Evolutionary conservation across 2,888 invertebrate species (phyloP), one percentile per base, ranked within the genome.

Genomic region (Ceratothoa steindachneri): DNA sequence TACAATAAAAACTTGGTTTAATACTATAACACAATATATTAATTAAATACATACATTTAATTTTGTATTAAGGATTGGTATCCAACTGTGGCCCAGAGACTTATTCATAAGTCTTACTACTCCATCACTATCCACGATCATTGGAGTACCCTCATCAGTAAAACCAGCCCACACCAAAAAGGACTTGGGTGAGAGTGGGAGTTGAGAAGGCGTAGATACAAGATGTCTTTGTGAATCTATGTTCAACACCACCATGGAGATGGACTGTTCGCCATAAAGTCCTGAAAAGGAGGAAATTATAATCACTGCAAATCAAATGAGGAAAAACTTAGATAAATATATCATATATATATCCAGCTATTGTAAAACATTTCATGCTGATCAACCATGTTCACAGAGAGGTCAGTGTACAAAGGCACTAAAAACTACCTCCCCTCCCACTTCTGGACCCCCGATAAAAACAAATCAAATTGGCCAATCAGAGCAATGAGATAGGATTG

Each of bases 91-190:
- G 70, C 89, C 89, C 73, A 89, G 81, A 1, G 81, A 86, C 27
- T 88, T 85, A 80, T 90, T 89, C 81, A 91, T 89, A 81, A 95
- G 84, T 72, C 90, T 87, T 30, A 97, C 83, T 68, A 90, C 83
- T 0, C 96, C 96, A 51, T 88, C 86, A 3, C 90, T 90, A 85
- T 97, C 97, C 83, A 88, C 87, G 22, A 89, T 86, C 30, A 89
- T 88, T 0, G 94, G 92, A 0, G 93, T 91, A 0, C 94, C 93
- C 75, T 89, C 88, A 83, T 93, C 94, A 0, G 91, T 89, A 80
- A 91, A 90, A 19, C 91, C 97, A 81, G 91, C 81, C 94, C 94
- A 95, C 41, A 87, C 84, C 30, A 94, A 84, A 80, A 88, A 88
- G 0, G 89, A 86, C 67, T 88, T 87, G 0, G 91, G 89, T 0